A percentile compares a stretch with the other conserved stretches of the same genome.
These are phyloP conservation scores for Mesaphorura yosii DNA, from an alignment of 1,140 invertebrate genomes.

Conservation along the genomic window DNA sequence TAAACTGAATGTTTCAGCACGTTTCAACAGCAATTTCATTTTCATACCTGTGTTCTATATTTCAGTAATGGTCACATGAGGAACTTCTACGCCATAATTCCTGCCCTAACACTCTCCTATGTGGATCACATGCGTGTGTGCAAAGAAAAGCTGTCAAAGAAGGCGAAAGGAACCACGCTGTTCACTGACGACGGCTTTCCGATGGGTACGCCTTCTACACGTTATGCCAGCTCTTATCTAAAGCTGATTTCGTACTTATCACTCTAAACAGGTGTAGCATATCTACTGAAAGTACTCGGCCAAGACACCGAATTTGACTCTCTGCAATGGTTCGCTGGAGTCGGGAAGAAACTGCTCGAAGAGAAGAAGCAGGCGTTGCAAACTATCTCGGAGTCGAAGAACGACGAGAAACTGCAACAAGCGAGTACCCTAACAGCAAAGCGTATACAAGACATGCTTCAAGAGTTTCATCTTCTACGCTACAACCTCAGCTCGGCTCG, in stretches of 20 bases:
- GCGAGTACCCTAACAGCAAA: conserved; percentile 83
- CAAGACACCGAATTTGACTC: conserved; percentile 73
- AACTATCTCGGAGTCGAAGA: conserved; percentile 43
- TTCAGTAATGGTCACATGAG: conserved; percentile 77
- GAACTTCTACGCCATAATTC: conserved; percentile 89
- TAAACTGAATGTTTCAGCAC: no score
- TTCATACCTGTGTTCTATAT: no score
- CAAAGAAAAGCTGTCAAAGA: conserved; percentile 81
- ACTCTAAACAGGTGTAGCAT: conserved; percentile 48
- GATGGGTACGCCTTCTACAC: conserved; percentile 62
- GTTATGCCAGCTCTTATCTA: neutral
- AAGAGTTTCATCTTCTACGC: conserved; percentile 82
- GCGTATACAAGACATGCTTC: conserved; percentile 50
- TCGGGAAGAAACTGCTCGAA: conserved; percentile 55
- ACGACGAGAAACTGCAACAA: conserved; percentile 80
- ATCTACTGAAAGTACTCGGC: conserved; percentile 52
- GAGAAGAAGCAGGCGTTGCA: conserved; percentile 50
- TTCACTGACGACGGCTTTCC: conserved; percentile 98
- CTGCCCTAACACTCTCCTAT: conserved; percentile 87
- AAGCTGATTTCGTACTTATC: neutral
- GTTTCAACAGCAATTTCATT: no score
- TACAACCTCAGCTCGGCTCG: conserved; percentile 85
- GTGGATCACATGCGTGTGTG: conserved; percentile 83
- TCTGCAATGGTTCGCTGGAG: conserved; percentile 90
- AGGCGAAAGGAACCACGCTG: conserved; percentile 68